Conservation (phyloP, 2,888 invertebrate genomes). For the Brachynemurus nebulosus region DNA sequence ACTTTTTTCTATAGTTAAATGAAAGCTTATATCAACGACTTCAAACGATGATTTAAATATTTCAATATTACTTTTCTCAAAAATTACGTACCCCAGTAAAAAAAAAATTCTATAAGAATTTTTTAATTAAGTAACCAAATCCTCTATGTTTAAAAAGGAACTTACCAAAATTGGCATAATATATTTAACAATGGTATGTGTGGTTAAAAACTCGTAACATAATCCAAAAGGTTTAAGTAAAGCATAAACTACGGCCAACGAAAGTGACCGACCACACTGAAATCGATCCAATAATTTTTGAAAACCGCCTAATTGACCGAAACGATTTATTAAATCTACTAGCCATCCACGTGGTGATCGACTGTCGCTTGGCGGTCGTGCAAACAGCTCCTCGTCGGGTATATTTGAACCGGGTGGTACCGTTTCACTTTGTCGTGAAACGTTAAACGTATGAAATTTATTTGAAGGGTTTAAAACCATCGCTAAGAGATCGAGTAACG, state of each 20-base stretch:
- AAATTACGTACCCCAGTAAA: too few species aligned
- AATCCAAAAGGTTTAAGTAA: slow-evolving; percentile 83
- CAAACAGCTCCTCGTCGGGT: slow-evolving; percentile 57
- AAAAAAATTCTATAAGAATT: too few species aligned
- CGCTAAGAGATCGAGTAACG: slow-evolving; percentile 78
- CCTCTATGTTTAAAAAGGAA: slow-evolving; percentile 15
- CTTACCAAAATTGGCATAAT: slow-evolving; percentile 81
- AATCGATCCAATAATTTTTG: slow-evolving; percentile 72
- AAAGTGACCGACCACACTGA: slow-evolving; percentile 56
- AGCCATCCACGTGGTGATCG: slow-evolving; percentile 89
- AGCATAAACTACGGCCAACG: slow-evolving; percentile 64
- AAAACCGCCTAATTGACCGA: slow-evolving; percentile 84
- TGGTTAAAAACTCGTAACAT: slow-evolving; percentile 81
- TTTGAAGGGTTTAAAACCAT: slow-evolving; percentile 92
- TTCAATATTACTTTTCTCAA: too few species aligned
- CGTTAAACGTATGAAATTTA: slow-evolving; percentile 84
- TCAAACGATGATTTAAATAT: too few species aligned
- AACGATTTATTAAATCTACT: slow-evolving; percentile 88
- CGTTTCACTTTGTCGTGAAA: slow-evolving; percentile 59
- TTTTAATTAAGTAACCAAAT: too few species aligned
- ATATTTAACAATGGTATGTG: slow-evolving; percentile 81
- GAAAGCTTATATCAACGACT: too few species aligned
- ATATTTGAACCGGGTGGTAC: slow-evolving; percentile 44
- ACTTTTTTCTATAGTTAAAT: too few species aligned
- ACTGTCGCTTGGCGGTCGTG: slow-evolving; percentile 62